These are phyloP conservation scores for Cyclargus thomasi DNA, from an alignment of 1,140 invertebrate species.

Conservation along the genomic window DNA sequence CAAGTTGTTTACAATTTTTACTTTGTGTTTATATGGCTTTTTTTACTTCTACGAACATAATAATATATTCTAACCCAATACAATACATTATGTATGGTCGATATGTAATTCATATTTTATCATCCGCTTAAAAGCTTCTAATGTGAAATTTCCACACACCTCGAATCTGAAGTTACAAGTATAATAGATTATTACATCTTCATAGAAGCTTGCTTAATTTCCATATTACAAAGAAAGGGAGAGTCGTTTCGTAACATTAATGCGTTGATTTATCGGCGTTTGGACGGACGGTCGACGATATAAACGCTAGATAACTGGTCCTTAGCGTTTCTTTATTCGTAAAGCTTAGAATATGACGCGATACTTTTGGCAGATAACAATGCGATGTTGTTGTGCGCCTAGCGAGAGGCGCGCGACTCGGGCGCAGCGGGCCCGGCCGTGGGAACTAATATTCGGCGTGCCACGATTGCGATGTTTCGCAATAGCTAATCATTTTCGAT, in stretches of 20 bases:
- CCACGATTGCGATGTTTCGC: slow-evolving; percentile 50
- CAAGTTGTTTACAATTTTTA: too few relatives aligned
- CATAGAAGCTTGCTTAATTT: slow-evolving; percentile 36
- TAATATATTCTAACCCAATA: too few relatives aligned
- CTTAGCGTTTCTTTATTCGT: slow-evolving; percentile 59
- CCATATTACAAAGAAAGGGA: slow-evolving; percentile 53
- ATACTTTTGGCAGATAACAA: slow-evolving; percentile 74
- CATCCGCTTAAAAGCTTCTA: neutral
- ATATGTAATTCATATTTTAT: too few relatives aligned
- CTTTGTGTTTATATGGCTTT: too few relatives aligned
- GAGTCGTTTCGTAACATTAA: slow-evolving; percentile 55
- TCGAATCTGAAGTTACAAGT: neutral
- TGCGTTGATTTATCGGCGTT: slow-evolving; percentile 62
- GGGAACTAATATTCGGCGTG: slow-evolving; percentile 41
- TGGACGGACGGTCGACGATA: slow-evolving; percentile 33
- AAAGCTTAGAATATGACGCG: slow-evolving; percentile 71
- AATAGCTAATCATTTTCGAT: slow-evolving; percentile 51
- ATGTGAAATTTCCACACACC: neutral
- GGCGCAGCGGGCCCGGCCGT: slow-evolving; percentile 51
- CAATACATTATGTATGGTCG: too few relatives aligned
- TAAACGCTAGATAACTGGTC: slow-evolving; percentile 51
- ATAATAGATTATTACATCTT: slow-evolving; percentile 6
- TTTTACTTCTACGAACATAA: too few relatives aligned
- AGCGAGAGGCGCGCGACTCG: slow-evolving; percentile 48
- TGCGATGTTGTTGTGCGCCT: slow-evolving; percentile 59